Percentiles rank a stretch among this genome's conserved stretches.
Conservation (phyloP, 2,113 vertebrate species). For the Hipposideros armiger region DNA sequence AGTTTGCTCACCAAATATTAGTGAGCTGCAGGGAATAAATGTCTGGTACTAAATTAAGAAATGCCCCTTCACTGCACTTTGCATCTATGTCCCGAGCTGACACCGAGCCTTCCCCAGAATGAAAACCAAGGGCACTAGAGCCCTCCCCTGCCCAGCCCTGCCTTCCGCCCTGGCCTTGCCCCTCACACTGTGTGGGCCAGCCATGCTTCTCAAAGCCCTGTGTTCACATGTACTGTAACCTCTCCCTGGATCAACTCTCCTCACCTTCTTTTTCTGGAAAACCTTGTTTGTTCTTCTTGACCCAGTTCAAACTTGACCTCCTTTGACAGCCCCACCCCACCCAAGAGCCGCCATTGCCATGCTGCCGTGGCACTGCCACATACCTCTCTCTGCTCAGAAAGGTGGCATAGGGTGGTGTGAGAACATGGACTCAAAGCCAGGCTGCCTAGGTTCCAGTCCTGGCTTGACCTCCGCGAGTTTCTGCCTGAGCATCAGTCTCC, state of each 20-base stretch:
- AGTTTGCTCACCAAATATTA: constrained; percentile 76
- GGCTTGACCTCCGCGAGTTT: background rate
- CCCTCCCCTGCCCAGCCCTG: background rate
- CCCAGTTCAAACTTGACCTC: background rate
- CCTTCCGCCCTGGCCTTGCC: background rate
- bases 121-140: background rate
- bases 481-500: constrained; percentile 2
- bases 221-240: background rate
- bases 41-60: constrained; percentile 62
- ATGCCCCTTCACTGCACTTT: background rate
- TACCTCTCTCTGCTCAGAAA: background rate
- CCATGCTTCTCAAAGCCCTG: background rate
- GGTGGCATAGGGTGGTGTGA: background rate
- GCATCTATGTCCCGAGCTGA: background rate
- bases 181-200: background rate
- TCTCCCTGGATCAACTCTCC: background rate
- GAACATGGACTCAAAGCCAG: background rate
- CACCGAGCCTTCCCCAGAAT: background rate
- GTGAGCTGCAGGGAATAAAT: constrained; percentile 38
- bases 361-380: background rate
- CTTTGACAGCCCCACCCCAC: background rate
- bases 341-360: background rate
- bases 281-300: constrained; percentile 11
- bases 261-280: constrained; percentile 16
- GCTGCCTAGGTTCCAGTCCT: background rate